These are phyloP conservation scores for Calyptomena viridis DNA, from an alignment of 2,113 vertebrate species.

Conservation along the genomic window DNA sequence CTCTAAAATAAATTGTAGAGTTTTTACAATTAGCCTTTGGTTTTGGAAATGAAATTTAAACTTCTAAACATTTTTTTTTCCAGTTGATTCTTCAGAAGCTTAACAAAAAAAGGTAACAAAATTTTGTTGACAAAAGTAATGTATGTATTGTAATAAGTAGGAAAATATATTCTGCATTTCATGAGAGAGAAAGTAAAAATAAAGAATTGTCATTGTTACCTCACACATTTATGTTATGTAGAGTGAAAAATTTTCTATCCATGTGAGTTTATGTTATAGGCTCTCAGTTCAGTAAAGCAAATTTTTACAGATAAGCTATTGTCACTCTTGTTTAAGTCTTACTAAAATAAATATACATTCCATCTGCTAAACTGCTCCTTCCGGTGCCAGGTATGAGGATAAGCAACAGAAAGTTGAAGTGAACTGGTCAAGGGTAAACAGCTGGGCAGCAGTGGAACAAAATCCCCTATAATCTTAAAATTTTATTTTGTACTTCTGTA, in stretches of 20 bases:
- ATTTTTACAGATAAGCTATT: background rate
- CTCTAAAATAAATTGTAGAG: background rate
- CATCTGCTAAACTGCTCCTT: background rate
- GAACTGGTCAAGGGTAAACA: background rate
- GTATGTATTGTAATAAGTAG: background rate
- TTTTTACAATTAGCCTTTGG: background rate
- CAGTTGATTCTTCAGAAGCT: background rate
- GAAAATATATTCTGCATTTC: background rate
- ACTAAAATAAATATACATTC: background rate
- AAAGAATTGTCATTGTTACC: background rate
- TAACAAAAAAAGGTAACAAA: background rate
- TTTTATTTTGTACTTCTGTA: background rate
- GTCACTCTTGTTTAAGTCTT: background rate
- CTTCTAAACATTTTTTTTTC: background rate
- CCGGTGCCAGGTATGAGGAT: background rate
- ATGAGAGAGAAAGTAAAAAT: background rate
- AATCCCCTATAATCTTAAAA: background rate
- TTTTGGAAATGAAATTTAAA: background rate
- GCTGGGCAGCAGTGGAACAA: background rate
- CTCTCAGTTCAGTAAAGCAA: background rate
- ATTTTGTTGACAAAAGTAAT: background rate
- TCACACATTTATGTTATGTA: background rate
- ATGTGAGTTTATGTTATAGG: background rate
- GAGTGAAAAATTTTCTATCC: background rate
- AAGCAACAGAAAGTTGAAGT: background rate